phyloP scores from a whole-genome alignment of 2,113 vertebrate genomes.

The Stegastes partitus region DNA sequence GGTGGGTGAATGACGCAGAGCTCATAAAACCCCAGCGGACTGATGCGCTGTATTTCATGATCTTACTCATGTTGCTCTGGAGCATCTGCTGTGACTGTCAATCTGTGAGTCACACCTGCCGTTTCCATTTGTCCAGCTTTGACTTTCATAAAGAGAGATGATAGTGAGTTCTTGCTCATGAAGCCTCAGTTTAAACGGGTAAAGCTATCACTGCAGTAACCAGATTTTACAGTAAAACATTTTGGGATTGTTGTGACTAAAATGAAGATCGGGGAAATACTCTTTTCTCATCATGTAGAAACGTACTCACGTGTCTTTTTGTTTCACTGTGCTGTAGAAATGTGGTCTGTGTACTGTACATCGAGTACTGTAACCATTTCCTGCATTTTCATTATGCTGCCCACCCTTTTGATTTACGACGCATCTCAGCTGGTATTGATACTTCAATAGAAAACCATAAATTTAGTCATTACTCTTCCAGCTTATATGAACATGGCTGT shows the following conservation, averaged over 20 bases:
- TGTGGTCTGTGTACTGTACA: constrained; percentile 20
- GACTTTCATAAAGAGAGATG: constrained; percentile 50
- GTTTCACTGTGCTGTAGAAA: neutral
- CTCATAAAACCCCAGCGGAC: constrained; percentile 42
- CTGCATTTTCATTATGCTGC: constrained; percentile 41
- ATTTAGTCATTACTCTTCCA: constrained; percentile 63
- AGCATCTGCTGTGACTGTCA: constrained; percentile 66
- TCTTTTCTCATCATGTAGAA: constrained; percentile 2
- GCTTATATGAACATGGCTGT: constrained; percentile 31
- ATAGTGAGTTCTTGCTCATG: constrained; percentile 23
- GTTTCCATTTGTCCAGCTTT: constrained; percentile 39
- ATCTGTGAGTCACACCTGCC: constrained; percentile 66
- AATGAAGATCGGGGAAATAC: neutral
- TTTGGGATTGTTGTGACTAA: neutral
- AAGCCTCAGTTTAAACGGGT: neutral
- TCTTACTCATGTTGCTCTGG: constrained; percentile 73
- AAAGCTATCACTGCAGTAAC: neutral
- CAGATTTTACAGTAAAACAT: neutral
- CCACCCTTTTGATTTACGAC: constrained; percentile 54
- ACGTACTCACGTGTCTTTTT: neutral
- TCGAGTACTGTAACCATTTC: constrained; percentile 5
- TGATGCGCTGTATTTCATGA: constrained; percentile 49
- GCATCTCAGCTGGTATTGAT: constrained; percentile 50
- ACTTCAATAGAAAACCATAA: constrained; percentile 46
- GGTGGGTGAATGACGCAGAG: constrained; percentile 67